phyloP scores from a whole-genome alignment of 2,888 invertebrate species.

The Tuberolachnus salignus region DNA sequence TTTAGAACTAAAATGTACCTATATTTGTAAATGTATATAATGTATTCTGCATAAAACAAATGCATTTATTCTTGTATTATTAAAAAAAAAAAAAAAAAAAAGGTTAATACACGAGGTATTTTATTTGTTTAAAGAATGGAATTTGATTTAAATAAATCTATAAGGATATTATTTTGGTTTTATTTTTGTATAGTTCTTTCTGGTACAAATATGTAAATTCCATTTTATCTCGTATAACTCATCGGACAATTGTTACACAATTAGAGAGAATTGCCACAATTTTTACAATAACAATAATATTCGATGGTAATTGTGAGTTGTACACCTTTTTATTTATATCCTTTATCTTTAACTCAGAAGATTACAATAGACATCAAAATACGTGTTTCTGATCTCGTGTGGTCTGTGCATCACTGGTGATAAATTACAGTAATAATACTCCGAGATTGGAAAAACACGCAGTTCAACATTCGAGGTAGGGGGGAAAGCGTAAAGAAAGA shows the following conservation, averaged over 20 bases:
- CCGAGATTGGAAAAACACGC: not conserved
- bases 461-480: not conserved
- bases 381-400: not conserved
- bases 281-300: conserved; percentile 1
- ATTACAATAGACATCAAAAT: conserved; percentile 11
- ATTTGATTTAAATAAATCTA: conserved; percentile 14
- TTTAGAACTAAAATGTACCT: not conserved
- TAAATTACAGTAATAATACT: conserved; percentile 31
- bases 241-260: not conserved
- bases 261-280: not conserved
- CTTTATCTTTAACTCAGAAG: not conserved
- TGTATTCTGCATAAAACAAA: not conserved
- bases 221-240: not conserved
- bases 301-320: not conserved
- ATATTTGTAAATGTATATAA: not conserved
- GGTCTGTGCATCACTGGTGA: conserved; percentile 20
- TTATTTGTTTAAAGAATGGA: conserved; percentile 2
- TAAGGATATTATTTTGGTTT: not conserved
- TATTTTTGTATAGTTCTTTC: not conserved
- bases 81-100: not conserved
- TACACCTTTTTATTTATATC: not conserved
- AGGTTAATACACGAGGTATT: no score
- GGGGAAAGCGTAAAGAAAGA: not conserved
- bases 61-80: not conserved
- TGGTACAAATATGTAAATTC: conserved; percentile 1